Evolutionary conservation across 2,113 vertebrate genomes (phyloP), one percentile per base, ranked within the genome.

Genomic region (Smithornis capensis): DNA sequence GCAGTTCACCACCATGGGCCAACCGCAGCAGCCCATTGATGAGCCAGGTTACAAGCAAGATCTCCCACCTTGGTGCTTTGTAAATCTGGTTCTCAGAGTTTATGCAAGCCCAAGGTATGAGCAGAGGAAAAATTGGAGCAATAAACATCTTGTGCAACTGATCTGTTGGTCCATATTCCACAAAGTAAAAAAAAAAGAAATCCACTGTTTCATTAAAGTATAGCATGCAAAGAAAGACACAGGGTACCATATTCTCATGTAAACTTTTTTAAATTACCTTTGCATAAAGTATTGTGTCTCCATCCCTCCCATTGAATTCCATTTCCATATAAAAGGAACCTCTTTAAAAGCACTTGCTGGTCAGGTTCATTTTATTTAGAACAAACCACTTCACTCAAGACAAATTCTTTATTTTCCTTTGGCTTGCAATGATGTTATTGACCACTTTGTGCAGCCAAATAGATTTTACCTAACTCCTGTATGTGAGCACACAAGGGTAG

Each of bases 1-100:
- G 45, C 0, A 7, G 23, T 50, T 95, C 40, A 23, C 38, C 44
- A 80, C 25, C 45, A 14, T 38, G 45, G 55, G 73, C n/a, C 35
- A 94, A 59, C 47, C 38, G 44, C 35, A n/a, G 60, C 80, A 40
- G 84, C 14, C 53, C 12, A 0, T 24, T 86, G 37, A 40, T 86
- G 83, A n/a, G 47, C 37, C 7, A 4, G 52, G 53, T 62, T 79
- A 40, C 25, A 4, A 79, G 62, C 53, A 79, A 56, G 28, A 35
- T 83, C 2, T 4, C 28, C 64, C 1, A 0, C 8, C 19, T 67
- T 0, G 0, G 7, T 19, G 42, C 67, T 59, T 44, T 68, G 15
- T 40, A 82, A 83, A 60, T 19, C 79, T 50, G 49, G 6, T 68
- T 92, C 82, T 18, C 28, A 64, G 69, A 84, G 64, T 27, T 67